These are phyloP conservation scores for Apoda limacodes DNA, from an alignment of 2,888 invertebrate genomes.

Conservation along the genomic window DNA sequence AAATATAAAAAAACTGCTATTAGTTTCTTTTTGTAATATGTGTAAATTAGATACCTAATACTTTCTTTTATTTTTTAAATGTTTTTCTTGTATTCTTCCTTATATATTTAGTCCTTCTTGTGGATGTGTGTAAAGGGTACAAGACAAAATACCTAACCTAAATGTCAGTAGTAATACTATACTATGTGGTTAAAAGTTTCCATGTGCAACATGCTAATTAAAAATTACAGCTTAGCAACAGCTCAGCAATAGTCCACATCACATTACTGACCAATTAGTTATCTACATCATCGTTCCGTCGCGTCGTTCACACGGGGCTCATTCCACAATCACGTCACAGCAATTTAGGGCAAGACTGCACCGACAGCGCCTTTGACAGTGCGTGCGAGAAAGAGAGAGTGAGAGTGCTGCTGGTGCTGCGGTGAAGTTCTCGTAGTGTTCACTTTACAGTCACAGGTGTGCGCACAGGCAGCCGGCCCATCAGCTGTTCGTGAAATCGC, in stretches of 20 bases:
- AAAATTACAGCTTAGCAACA: constrained; percentile 13
- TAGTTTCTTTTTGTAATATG: no score
- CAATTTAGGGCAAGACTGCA: constrained; percentile 36
- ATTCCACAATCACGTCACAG: constrained; percentile 33
- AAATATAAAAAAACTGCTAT: no score
- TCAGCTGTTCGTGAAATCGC: constrained; percentile 56
- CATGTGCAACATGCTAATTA: constrained; percentile 9
- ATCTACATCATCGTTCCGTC: constrained; percentile 17
- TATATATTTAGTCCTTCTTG: no score
- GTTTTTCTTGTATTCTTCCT: no score
- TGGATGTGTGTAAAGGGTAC: no score
- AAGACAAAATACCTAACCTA: no score
- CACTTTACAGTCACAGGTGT: constrained; percentile 61
- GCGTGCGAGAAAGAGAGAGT: constrained; percentile 54
- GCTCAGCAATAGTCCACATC: constrained; percentile 11
- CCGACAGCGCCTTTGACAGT: constrained; percentile 32
- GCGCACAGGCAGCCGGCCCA: constrained; percentile 44
- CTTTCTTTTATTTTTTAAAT: no score
- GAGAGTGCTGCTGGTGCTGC: constrained; percentile 20
- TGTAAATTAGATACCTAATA: no score
- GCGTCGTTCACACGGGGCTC: constrained; percentile 31
- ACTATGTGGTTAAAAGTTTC: no score
- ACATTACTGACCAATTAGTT: constrained; percentile 15
- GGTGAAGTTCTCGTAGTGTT: neutral
- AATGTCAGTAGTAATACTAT: no score